A percentile compares a stretch with the other conserved stretches of the same genome.
phyloP scores from a whole-genome alignment of 53 echinoderm and acorn worm species.

The Temnopleurus reevesii region DNA sequence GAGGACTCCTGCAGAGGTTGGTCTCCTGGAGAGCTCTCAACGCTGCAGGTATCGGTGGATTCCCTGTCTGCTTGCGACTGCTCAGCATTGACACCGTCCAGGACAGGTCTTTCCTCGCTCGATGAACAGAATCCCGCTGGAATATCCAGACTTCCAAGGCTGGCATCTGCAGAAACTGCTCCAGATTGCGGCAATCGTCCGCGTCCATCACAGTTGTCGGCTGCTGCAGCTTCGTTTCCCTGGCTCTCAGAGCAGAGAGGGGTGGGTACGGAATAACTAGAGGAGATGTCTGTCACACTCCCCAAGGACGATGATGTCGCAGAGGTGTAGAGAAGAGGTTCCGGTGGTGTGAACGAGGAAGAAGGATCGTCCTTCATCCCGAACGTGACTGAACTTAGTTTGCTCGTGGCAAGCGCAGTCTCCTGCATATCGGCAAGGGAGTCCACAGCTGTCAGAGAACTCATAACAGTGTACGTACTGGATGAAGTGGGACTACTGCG shows the following conservation, averaged over 20 bases:
- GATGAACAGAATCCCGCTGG: constrained; percentile 25
- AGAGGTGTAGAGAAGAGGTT: constrained; percentile 18
- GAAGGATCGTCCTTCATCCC: constrained; percentile 64
- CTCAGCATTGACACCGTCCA: background rate
- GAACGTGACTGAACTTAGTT: constrained; percentile 73
- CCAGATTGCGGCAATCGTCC: constrained; percentile 9
- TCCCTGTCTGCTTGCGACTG: constrained; percentile 27
- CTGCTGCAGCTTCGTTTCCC: constrained; percentile 45
- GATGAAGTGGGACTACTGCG: constrained; percentile 61
- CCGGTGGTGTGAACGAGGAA: constrained; percentile 12
- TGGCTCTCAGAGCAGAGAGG: constrained; percentile 2
- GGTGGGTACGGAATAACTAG: background rate
- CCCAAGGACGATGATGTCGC: background rate
- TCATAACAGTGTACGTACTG: constrained; percentile 74
- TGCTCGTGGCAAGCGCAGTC: constrained; percentile 87
- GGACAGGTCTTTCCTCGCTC: constrained; percentile 4
- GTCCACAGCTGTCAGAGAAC: constrained; percentile 71
- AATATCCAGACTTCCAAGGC: background rate
- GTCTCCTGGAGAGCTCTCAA: constrained; percentile 27
- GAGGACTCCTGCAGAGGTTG: background rate
- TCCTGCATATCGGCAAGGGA: constrained; percentile 84
- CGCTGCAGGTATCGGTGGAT: constrained; percentile 45
- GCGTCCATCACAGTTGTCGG: background rate
- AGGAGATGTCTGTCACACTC: background rate
- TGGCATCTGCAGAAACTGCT: background rate